These are phyloP conservation scores for Notarius lentiginosus DNA, from an alignment of 2,113 vertebrate species.

Conservation along the genomic window DNA sequence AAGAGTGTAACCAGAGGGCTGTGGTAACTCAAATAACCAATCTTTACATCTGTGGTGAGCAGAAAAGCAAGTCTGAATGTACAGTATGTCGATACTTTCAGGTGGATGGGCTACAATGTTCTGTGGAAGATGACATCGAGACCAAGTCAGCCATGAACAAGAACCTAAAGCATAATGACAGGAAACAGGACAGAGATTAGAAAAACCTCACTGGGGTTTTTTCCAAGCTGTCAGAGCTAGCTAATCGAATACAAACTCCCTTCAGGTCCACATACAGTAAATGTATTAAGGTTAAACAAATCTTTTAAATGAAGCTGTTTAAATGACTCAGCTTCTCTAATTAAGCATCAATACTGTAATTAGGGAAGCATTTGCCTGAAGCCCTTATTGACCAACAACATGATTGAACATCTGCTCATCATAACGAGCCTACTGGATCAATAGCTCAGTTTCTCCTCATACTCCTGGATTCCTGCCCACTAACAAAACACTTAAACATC, in stretches of 20 bases:
- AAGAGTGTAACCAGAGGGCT: neutral
- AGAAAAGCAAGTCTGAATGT: neutral
- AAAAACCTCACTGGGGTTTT: neutral
- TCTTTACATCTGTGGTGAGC: neutral
- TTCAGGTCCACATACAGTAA: constrained; percentile 1
- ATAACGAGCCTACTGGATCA: constrained; percentile 42
- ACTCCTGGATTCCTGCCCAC: neutral
- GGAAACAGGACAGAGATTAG: neutral
- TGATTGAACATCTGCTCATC: constrained; percentile 53
- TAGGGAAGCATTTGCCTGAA: constrained; percentile 43
- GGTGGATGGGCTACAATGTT: neutral
- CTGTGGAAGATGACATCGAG: neutral
- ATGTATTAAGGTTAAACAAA: constrained; percentile 19
- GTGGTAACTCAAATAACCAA: neutral
- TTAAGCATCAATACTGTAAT: constrained; percentile 65
- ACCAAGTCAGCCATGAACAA: neutral
- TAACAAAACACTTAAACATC: neutral
- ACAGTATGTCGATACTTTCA: neutral
- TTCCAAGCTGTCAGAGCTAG: neutral
- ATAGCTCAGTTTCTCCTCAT: constrained; percentile 16
- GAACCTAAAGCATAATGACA: neutral
- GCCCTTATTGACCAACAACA: constrained; percentile 56
- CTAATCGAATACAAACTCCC: constrained; percentile 12
- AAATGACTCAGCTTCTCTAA: constrained; percentile 65
- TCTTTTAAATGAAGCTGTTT: constrained; percentile 45